phyloP scores from a whole-genome alignment of 2,888 invertebrate species.

The Nesidiocoris tenuis region DNA sequence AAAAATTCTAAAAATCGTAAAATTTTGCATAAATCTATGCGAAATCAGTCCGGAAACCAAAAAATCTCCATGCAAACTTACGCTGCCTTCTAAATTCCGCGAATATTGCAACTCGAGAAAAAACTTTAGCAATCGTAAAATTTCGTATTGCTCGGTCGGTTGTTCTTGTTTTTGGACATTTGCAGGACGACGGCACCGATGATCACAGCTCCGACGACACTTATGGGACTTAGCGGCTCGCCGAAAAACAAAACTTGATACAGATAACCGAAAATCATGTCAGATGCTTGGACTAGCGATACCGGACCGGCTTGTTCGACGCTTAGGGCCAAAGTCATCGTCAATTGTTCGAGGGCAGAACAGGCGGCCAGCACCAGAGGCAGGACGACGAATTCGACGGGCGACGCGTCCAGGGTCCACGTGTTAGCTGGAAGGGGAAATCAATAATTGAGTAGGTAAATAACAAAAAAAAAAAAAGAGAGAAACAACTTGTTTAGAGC shows the following conservation, averaged over 20 bases:
- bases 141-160: background rate
- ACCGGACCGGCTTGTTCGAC: constrained; percentile 45
- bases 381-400: background rate
- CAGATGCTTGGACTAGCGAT: constrained; percentile 42
- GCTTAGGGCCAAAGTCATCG: constrained; percentile 41
- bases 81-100: too few relatives aligned
- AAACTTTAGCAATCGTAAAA: background rate
- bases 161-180: constrained; percentile 18
- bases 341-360: constrained; percentile 30
- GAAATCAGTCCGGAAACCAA: too few relatives aligned
- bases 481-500: too few relatives aligned
- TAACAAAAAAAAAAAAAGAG: too few relatives aligned
- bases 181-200: constrained; percentile 29
- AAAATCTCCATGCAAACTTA: too few relatives aligned
- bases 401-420: background rate
- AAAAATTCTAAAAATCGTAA: background rate
- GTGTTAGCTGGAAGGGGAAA: background rate
- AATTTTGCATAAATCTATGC: too few relatives aligned
- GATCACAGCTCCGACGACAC: constrained; percentile 35
- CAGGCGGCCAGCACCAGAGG: constrained; percentile 23
- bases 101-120: too few relatives aligned
- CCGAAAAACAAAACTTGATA: constrained; percentile 44
- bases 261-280: constrained; percentile 44
- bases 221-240: constrained; percentile 21
- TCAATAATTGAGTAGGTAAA: too few relatives aligned